Conservation (phyloP, 1,140 invertebrate genomes). For the Aphaenogaster rudis region DNA sequence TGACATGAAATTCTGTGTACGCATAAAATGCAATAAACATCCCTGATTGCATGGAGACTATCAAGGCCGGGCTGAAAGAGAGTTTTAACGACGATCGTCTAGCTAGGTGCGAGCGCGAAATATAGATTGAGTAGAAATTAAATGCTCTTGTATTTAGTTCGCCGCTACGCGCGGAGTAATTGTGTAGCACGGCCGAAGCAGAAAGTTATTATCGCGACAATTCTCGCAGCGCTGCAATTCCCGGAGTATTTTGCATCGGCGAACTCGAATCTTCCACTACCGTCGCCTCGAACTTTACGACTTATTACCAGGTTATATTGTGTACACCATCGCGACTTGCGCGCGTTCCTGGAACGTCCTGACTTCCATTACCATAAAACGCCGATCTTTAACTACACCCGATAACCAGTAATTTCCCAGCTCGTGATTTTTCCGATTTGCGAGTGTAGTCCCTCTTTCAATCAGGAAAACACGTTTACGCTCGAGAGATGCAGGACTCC, state of each 20-base stretch:
- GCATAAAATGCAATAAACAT: conserved; percentile 53
- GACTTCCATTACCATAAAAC: conserved; percentile 52
- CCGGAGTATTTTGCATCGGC: conserved; percentile 48
- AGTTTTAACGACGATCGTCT: conserved; percentile 57
- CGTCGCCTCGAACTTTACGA: conserved; percentile 60
- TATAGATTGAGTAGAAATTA: conserved; percentile 61
- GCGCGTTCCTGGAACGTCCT: background rate
- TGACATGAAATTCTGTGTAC: conserved; percentile 11
- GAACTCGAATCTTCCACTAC: conserved; percentile 52
- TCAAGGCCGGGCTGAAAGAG: conserved; percentile 33
- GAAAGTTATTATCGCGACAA: conserved; percentile 68
- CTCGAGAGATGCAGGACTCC: background rate
- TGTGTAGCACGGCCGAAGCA: conserved; percentile 44
- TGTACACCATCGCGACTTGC: background rate
- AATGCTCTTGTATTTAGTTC: conserved; percentile 61
- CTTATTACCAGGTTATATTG: conserved; percentile 40
- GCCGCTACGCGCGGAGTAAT: conserved; percentile 58
- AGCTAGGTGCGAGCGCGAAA: conserved; percentile 25
- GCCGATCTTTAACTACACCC: conserved; percentile 35
- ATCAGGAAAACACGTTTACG: background rate
- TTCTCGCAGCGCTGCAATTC: conserved; percentile 62
- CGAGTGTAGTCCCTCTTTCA: background rate
- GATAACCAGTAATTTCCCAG: conserved; percentile 26
- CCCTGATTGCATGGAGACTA: conserved; percentile 30
- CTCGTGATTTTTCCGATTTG: conserved; percentile 39